Evolutionary conservation across 2,113 vertebrate genomes (phyloP).

Genomic region (Australoheros scitulus): DNA sequence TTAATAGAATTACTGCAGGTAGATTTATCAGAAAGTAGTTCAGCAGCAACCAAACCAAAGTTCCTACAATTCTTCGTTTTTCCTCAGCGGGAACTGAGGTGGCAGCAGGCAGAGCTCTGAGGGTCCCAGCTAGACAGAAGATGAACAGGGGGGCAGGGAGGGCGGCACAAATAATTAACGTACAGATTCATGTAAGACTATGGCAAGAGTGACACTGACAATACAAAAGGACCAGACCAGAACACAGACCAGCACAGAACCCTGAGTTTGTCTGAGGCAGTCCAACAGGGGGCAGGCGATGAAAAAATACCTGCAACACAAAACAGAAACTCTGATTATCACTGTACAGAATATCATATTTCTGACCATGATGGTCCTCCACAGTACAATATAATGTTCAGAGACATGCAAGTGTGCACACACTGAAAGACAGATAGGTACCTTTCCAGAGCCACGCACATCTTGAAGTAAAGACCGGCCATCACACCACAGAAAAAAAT

Average conservation of each 20-base stretch:
- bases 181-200: too few species aligned
- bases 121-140: background rate
- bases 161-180: background rate
- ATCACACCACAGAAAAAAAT: rapidly evolving
- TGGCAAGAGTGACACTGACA: background rate
- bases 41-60: background rate
- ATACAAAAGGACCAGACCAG: background rate
- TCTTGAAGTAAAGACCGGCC: background rate
- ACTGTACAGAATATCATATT: background rate
- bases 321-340: background rate
- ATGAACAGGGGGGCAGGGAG: background rate
- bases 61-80: background rate
- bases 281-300: too few species aligned
- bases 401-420: rapidly evolving
- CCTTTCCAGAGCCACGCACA: rapidly evolving
- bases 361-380: background rate
- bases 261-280: background rate
- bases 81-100: background rate
- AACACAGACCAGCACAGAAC: background rate
- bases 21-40: background rate
- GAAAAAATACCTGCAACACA: background rate
- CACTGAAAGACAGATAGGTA: background rate
- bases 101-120: too few species aligned
- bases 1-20: background rate
- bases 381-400: background rate